Evolutionary conservation across 2,888 invertebrate species (phyloP).

Genomic region (Spilarctia lutea): DNA sequence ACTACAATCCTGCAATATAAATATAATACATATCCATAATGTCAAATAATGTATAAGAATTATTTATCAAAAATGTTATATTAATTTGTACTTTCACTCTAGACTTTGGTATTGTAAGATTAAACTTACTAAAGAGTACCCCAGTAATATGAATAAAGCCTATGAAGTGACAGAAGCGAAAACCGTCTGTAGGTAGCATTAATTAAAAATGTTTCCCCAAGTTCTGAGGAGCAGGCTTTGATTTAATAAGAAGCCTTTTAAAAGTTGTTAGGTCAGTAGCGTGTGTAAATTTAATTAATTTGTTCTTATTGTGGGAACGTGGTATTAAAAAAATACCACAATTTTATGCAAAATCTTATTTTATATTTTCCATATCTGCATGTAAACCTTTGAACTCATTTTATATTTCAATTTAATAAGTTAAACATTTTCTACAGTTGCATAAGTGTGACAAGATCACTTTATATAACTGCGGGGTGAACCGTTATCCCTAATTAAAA

Average conservation of each 20-base stretch:
- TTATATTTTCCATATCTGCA: not conserved
- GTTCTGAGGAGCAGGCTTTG: conserved; percentile 51
- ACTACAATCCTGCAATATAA: not conserved
- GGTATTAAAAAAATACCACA: conserved; percentile 15
- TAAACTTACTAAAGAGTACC: not conserved
- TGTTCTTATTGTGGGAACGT: conserved; percentile 41
- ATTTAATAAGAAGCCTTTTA: conserved; percentile 62
- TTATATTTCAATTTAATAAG: not conserved
- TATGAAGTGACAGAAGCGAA: conserved; percentile 19
- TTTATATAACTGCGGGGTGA: too few species aligned
- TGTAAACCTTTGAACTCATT: not conserved
- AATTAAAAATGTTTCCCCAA: conserved; percentile 62
- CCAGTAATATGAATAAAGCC: conserved; percentile 25
- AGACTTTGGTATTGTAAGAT: not conserved
- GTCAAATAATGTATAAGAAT: too few species aligned
- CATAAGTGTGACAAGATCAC: too few species aligned
- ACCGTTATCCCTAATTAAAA: too few species aligned
- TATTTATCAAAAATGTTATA: not conserved
- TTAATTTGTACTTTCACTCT: not conserved
- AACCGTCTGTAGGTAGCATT: conserved; percentile 44
- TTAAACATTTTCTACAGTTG: not conserved
- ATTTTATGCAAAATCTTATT: conserved; percentile 16
- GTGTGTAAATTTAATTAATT: conserved; percentile 64
- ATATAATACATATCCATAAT: too few species aligned
- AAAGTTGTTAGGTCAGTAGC: conserved; percentile 55